These are phyloP conservation scores for Campylorhamphus procurvoides DNA, from an alignment of 2,113 vertebrate genomes.

Conservation along the genomic window DNA sequence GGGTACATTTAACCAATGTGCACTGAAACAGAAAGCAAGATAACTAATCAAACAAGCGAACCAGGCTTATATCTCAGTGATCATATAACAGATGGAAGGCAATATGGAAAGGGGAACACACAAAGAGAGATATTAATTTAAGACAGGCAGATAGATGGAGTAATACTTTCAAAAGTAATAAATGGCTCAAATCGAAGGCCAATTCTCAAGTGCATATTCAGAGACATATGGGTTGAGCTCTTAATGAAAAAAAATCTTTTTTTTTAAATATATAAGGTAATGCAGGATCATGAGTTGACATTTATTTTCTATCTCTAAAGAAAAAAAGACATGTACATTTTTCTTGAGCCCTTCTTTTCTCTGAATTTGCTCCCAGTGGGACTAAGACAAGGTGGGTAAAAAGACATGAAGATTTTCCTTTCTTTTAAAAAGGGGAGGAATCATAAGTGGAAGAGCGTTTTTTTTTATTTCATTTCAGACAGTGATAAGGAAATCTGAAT, in stretches of 20 bases:
- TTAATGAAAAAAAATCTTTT: not conserved
- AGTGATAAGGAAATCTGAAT: not conserved
- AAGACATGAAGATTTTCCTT: not conserved
- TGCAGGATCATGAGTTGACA: not conserved
- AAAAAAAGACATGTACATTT: not conserved
- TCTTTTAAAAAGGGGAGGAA: not conserved
- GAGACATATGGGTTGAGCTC: not conserved
- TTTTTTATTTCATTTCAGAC: not conserved
- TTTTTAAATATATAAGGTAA: not conserved
- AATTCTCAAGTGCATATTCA: constrained; percentile 13
- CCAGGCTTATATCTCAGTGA: not conserved
- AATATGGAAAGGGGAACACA: constrained; percentile 21
- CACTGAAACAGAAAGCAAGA: constrained; percentile 15
- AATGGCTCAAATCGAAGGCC: not conserved
- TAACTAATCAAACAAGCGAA: not conserved
- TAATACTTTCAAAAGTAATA: constrained; percentile 15
- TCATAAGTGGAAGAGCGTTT: not conserved
- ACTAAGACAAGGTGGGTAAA: not conserved
- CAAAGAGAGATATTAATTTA: constrained; percentile 43
- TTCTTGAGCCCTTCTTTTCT: not conserved
- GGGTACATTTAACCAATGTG: not conserved
- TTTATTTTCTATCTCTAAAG: not conserved
- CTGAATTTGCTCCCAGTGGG: not conserved
- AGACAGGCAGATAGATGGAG: constrained; percentile 37
- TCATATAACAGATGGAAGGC: constrained; percentile 33